phyloP scores from a whole-genome alignment of 2,888 invertebrate species.

The Amiota communis region DNA sequence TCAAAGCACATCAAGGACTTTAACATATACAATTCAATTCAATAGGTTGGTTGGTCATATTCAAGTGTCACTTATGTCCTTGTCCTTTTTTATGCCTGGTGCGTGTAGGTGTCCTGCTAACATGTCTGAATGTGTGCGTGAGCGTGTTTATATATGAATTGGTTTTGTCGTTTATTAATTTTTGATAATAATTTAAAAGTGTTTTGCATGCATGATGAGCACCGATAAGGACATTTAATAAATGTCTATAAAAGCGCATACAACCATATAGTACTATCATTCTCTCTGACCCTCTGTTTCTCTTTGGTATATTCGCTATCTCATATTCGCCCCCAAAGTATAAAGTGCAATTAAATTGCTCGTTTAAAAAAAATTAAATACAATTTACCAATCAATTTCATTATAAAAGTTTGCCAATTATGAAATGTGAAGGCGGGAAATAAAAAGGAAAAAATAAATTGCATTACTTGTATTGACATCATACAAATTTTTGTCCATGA shows the following conservation, averaged over 20 bases:
- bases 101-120: constrained; percentile 6
- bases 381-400: constrained; percentile 29
- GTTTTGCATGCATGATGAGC: constrained; percentile 59
- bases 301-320: background rate
- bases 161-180: constrained; percentile 48
- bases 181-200: constrained; percentile 58
- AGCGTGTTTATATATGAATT: constrained; percentile 23
- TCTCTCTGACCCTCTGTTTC: background rate
- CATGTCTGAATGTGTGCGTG: constrained; percentile 25
- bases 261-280: background rate
- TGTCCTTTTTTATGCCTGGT: background rate
- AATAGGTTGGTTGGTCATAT: background rate
- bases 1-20: constrained; percentile 37
- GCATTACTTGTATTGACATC: too few species aligned
- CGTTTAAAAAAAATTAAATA: constrained; percentile 48
- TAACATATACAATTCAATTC: background rate
- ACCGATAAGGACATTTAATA: constrained; percentile 53
- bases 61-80: constrained; percentile 4
- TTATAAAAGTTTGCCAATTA: constrained; percentile 36
- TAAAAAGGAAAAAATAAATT: too few species aligned
- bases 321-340: background rate
- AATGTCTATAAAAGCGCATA: background rate
- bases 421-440: constrained; percentile 35
- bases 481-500: too few species aligned
- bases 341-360: constrained; percentile 54